These are phyloP conservation scores for Scrobipalpa costella DNA, from an alignment of 2,888 invertebrate species.

Conservation along the genomic window DNA sequence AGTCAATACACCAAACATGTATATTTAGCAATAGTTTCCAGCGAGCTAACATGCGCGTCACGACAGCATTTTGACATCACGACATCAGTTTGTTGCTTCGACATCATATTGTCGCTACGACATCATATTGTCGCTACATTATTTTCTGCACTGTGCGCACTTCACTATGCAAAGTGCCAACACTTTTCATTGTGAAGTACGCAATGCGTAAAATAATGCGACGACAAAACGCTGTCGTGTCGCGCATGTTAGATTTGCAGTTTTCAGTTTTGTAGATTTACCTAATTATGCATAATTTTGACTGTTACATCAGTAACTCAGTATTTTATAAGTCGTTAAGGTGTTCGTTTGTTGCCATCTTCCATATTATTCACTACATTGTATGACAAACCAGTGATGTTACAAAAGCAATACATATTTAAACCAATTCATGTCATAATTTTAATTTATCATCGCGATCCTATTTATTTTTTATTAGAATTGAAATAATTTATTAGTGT, in stretches of 20 bases:
- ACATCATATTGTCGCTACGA: too few species aligned
- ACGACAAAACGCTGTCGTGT: too few species aligned
- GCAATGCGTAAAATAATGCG: too few species aligned
- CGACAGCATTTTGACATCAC: too few species aligned
- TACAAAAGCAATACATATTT: slow-evolving; percentile 48
- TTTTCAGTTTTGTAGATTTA: slow-evolving; percentile 28
- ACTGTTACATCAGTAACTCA: slow-evolving; percentile 33
- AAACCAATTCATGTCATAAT: slow-evolving; percentile 36
- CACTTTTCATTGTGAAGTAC: too few species aligned
- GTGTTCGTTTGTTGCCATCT: slow-evolving; percentile 51
- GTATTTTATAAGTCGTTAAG: slow-evolving; percentile 51
- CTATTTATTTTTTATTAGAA: slow-evolving; percentile 70
- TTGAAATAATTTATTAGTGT: slow-evolving; percentile 77
- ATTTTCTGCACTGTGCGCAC: too few species aligned
- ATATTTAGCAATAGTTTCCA: slow-evolving; percentile 54
- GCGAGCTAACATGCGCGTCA: too few species aligned
- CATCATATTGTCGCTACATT: too few species aligned
- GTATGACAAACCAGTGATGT: slow-evolving; percentile 44
- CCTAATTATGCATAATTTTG: slow-evolving; percentile 28
- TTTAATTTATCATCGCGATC: slow-evolving; percentile 51
- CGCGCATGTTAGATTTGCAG: neutral
- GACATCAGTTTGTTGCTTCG: too few species aligned
- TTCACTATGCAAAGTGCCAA: too few species aligned
- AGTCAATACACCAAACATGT: slow-evolving; percentile 56
- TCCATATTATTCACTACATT: slow-evolving; percentile 36